Percentiles rank a stretch among this genome's conserved stretches.
phyloP scores from a whole-genome alignment of 1,140 invertebrate genomes.

The Habropoda laboriosa region DNA sequence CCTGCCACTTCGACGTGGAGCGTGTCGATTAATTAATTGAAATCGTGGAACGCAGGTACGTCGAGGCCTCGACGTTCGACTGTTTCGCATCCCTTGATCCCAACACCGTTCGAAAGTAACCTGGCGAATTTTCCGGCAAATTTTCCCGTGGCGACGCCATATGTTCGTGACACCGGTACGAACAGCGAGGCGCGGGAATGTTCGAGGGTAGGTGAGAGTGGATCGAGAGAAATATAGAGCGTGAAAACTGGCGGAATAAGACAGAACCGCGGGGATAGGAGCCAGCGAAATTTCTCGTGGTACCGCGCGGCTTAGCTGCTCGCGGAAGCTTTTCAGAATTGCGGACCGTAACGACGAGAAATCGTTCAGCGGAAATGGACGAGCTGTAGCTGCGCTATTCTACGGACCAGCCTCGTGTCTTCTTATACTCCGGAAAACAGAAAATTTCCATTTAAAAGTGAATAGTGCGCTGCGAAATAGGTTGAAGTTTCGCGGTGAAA shows the following conservation, averaged over 20 bases:
- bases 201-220: not conserved
- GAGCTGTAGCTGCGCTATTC: not conserved
- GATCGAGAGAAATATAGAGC: conserved; percentile 36
- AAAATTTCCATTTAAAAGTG: conserved; percentile 35
- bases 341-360: conserved; percentile 47
- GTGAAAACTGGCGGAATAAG: conserved; percentile 47
- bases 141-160: not conserved
- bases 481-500: not conserved
- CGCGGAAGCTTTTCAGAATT: conserved; percentile 43
- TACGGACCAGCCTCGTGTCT: not conserved
- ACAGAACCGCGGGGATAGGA: conserved; percentile 16
- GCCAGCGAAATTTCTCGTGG: conserved; percentile 26
- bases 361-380: conserved; percentile 33
- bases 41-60: not conserved
- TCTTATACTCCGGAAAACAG: not conserved
- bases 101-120: not conserved
- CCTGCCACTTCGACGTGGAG: not conserved
- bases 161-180: not conserved
- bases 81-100: not conserved
- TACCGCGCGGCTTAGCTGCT: conserved; percentile 19
- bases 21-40: conserved; percentile 28
- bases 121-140: not conserved
- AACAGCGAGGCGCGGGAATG: accelerated
- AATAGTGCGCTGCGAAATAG: not conserved
- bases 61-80: too few species aligned